Percentiles rank a stretch among this genome's conserved stretches.
These are phyloP conservation scores for Tenebrio molitor DNA, from an alignment of 1,140 invertebrate species.

Conservation along the genomic window DNA sequence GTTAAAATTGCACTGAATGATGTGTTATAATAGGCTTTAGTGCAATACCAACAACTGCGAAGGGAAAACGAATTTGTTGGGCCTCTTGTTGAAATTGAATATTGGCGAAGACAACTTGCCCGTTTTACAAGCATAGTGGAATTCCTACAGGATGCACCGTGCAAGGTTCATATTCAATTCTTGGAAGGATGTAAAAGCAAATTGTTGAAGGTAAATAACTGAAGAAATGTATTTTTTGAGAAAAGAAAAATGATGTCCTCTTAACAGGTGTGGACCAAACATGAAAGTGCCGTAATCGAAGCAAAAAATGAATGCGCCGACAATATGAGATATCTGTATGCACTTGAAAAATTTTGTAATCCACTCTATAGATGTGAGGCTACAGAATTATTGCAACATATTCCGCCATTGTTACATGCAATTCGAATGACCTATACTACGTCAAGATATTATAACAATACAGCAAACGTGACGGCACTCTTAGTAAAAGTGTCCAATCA, in stretches of 20 bases:
- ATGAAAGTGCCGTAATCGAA: slow-evolving; percentile 80
- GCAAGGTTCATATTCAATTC: slow-evolving; percentile 76
- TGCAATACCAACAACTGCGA: slow-evolving; percentile 80
- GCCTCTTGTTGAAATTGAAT: slow-evolving; percentile 83
- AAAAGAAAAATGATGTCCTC: too few species aligned
- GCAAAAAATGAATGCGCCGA: slow-evolving; percentile 87
- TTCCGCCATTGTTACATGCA: slow-evolving; percentile 80
- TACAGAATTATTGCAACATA: slow-evolving; percentile 76
- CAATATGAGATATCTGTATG: slow-evolving; percentile 90
- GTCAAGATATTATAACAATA: slow-evolving; percentile 87
- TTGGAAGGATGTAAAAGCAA: slow-evolving; percentile 76
- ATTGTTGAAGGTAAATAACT: slow-evolving; percentile 78
- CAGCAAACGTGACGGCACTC: slow-evolving; percentile 82
- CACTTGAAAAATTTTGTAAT: slow-evolving; percentile 87
- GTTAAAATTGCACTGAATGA: background rate
- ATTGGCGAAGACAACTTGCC: slow-evolving; percentile 84
- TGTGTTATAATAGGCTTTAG: slow-evolving; percentile 69
- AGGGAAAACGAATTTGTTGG: slow-evolving; percentile 86
- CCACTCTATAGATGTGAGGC: slow-evolving; percentile 85
- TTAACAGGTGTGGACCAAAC: slow-evolving; percentile 86
- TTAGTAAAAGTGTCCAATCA: slow-evolving; percentile 87
- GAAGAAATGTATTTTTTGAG: slow-evolving; percentile 20
- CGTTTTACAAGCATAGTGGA: slow-evolving; percentile 86
- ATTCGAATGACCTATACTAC: slow-evolving; percentile 88
- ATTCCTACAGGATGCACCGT: slow-evolving; percentile 78